Evolutionary conservation across 2,113 vertebrate genomes (phyloP).

Genomic region (Nestor notabilis): DNA sequence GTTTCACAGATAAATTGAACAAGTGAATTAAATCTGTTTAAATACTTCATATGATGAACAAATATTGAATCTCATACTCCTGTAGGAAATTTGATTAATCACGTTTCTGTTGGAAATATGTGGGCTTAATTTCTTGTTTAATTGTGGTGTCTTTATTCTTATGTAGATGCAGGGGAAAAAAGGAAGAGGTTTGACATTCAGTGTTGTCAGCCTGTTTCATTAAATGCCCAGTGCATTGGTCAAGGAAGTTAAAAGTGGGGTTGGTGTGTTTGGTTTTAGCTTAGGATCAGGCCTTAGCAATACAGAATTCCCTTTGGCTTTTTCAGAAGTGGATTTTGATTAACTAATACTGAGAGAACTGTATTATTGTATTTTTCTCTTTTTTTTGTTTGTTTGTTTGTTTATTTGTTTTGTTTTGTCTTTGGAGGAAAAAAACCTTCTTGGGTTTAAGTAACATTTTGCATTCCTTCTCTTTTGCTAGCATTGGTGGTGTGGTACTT

Average conservation of each 20-base stretch:
- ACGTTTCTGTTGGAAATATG: background rate
- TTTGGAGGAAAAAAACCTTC: background rate
- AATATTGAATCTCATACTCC: background rate
- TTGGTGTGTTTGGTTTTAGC: background rate
- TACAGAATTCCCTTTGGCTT: background rate
- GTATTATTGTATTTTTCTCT: background rate
- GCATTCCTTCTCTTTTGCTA: slow-evolving; percentile 62
- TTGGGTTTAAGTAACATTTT: background rate
- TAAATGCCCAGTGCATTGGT: background rate
- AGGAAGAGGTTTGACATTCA: background rate
- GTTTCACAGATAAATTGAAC: background rate
- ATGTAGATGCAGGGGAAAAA: background rate
- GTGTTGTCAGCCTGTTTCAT: background rate
- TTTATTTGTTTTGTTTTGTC: background rate
- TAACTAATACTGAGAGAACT: background rate
- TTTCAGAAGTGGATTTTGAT: background rate
- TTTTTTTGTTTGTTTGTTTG: background rate
- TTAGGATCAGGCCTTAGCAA: background rate
- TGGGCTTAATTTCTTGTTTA: background rate
- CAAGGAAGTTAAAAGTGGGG: background rate
- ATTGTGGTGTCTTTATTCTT: background rate
- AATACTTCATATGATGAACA: background rate
- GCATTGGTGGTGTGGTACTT: slow-evolving; percentile 91
- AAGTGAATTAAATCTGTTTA: background rate
- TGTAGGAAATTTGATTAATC: background rate